Evolutionary conservation across 2,888 invertebrate species (phyloP).

Genomic region (Megastigmus dorsalis): DNA sequence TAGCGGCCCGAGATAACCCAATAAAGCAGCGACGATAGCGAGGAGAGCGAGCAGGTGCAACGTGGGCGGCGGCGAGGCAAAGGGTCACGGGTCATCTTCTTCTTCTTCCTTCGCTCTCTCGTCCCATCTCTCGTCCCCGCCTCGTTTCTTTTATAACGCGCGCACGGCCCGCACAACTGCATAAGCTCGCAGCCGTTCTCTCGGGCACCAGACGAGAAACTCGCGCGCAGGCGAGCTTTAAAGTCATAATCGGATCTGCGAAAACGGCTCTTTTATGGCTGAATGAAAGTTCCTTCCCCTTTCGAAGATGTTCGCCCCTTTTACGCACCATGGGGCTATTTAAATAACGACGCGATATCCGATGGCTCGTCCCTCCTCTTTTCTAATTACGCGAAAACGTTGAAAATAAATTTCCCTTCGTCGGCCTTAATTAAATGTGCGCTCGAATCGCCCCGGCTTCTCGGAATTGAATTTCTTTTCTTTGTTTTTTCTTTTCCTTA

Average conservation of each 20-base stretch:
- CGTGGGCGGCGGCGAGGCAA: constrained; percentile 67
- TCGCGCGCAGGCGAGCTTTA: constrained; percentile 4
- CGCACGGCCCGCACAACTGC: too few species aligned
- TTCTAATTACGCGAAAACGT: constrained; percentile 28
- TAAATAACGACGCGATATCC: constrained; percentile 42
- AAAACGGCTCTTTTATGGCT: constrained; percentile 40
- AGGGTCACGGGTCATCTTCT: constrained; percentile 65
- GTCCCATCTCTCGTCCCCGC: background rate
- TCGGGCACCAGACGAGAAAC: constrained; percentile 40
- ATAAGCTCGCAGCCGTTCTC: too few species aligned
- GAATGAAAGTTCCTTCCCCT: constrained; percentile 15
- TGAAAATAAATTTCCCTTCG: constrained; percentile 19
- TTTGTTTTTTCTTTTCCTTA: too few species aligned
- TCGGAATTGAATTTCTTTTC: constrained; percentile 5
- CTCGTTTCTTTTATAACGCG: background rate
- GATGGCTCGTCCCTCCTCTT: constrained; percentile 14
- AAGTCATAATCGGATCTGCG: constrained; percentile 36
- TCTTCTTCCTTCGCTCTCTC: background rate
- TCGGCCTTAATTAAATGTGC: constrained; percentile 20
- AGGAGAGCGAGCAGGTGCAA: constrained; percentile 66
- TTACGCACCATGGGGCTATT: constrained; percentile 13
- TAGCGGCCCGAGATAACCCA: constrained; percentile 66
- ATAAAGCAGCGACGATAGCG: constrained; percentile 67
- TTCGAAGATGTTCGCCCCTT: background rate
- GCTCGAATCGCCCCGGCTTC: background rate